Evolutionary conservation across 2,888 invertebrate species (phyloP).

Genomic region (Nowickia ferox): DNA sequence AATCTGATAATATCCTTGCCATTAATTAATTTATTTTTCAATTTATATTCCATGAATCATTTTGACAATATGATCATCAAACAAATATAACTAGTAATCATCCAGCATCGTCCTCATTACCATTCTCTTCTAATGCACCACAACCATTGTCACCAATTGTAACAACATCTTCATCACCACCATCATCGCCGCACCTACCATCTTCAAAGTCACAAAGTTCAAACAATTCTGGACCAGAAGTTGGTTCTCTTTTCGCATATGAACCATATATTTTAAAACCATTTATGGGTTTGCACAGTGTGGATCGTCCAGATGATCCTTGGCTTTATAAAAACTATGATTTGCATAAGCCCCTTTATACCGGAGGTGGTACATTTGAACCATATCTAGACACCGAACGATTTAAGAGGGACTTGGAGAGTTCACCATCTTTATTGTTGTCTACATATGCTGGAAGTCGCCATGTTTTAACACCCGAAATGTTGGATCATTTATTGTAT

Average conservation of each 20-base stretch:
- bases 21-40: conserved; percentile 49
- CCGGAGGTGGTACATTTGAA: conserved; percentile 78
- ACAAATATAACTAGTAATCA: conserved; percentile 38
- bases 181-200: conserved; percentile 29
- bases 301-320: conserved; percentile 77
- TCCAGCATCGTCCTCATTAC: conserved; percentile 44
- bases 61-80: conserved; percentile 54
- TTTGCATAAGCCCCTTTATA: conserved; percentile 75
- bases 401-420: conserved; percentile 73
- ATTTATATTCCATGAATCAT: conserved; percentile 64
- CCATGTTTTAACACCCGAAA: conserved; percentile 76
- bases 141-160: conserved; percentile 27
- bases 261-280: conserved; percentile 76
- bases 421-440: conserved; percentile 58
- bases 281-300: conserved; percentile 78
- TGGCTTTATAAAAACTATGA: conserved; percentile 77
- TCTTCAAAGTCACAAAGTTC: conserved; percentile 36
- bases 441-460: conserved; percentile 1
- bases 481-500: conserved; percentile 77
- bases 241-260: conserved; percentile 72
- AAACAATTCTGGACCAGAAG: conserved; percentile 61
- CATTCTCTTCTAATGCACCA: conserved; percentile 42
- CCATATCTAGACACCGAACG: conserved; percentile 74
- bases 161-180: conserved; percentile 39
- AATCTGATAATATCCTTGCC: background rate